These are phyloP conservation scores for Branchellion lobata DNA, from an alignment of 2,888 invertebrate genomes.

Conservation along the genomic window DNA sequence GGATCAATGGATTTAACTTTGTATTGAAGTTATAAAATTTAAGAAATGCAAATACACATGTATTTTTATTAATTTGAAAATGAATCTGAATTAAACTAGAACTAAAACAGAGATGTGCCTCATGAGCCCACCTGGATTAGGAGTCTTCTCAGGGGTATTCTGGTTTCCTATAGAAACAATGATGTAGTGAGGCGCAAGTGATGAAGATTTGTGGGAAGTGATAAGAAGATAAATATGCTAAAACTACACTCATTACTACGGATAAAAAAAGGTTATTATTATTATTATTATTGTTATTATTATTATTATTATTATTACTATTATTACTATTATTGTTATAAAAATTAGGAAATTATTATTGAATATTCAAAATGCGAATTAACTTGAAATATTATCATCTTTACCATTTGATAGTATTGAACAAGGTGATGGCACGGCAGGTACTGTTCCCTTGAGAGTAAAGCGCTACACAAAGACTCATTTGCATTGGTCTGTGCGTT, in stretches of 20 bases:
- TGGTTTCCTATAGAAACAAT: conserved; percentile 60
- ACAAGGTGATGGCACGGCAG: conserved; percentile 80
- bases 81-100: too few species aligned
- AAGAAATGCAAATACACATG: too few species aligned
- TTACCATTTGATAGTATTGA: conserved; percentile 93
- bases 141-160: conserved; percentile 47
- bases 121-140: background rate
- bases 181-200: too few species aligned
- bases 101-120: too few species aligned
- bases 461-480: conserved; percentile 79
- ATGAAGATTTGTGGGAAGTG: background rate
- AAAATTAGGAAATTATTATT: too few species aligned
- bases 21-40: too few species aligned
- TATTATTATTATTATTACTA: too few species aligned
- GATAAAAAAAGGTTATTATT: background rate
- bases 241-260: too few species aligned
- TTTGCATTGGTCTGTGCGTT: conserved; percentile 80
- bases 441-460: conserved; percentile 80
- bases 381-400: conserved; percentile 63
- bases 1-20: too few species aligned
- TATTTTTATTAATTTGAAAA: too few species aligned
- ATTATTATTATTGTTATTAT: background rate
- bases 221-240: background rate
- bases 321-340: too few species aligned
- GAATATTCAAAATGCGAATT: too few species aligned